Evolutionary conservation across 2,113 vertebrate genomes (phyloP).

Genomic region (Grallaria varia): DNA sequence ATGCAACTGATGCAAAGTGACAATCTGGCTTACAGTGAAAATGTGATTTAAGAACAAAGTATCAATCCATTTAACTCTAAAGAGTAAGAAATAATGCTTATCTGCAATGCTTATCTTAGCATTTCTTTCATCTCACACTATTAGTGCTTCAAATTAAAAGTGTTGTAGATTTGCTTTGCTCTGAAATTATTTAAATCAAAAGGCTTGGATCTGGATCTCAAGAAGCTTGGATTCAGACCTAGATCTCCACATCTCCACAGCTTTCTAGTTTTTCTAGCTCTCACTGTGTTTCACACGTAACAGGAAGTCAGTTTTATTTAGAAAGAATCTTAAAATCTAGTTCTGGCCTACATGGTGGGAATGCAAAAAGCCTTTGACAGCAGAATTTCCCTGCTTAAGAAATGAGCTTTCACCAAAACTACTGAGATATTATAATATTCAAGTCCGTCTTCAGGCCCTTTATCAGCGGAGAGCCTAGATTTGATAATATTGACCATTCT

Average conservation of each 20-base stretch:
- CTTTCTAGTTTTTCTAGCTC: not conserved
- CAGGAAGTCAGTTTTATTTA: not conserved
- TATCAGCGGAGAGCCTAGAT: not conserved
- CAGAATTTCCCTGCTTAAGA: not conserved
- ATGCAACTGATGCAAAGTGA: not conserved
- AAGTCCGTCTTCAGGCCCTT: not conserved
- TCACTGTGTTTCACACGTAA: not conserved
- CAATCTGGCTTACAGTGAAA: not conserved
- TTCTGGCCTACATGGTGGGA: not conserved
- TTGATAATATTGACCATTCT: not conserved
- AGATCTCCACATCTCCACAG: not conserved
- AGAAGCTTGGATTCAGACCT: not conserved
- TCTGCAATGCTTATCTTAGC: not conserved
- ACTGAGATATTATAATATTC: not conserved
- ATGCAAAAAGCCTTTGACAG: not conserved
- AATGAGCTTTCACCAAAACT: not conserved
- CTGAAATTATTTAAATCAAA: not conserved
- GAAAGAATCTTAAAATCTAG: not conserved
- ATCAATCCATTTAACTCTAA: slow-evolving; percentile 7
- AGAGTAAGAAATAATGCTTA: not conserved
- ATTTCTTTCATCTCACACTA: not conserved
- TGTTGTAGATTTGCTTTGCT: not conserved
- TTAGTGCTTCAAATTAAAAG: not conserved
- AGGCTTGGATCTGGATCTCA: not conserved
- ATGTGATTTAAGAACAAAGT: slow-evolving; percentile 19